Conservation (phyloP, 1,140 invertebrate species). For the Drosophila paulistorum region DNA sequence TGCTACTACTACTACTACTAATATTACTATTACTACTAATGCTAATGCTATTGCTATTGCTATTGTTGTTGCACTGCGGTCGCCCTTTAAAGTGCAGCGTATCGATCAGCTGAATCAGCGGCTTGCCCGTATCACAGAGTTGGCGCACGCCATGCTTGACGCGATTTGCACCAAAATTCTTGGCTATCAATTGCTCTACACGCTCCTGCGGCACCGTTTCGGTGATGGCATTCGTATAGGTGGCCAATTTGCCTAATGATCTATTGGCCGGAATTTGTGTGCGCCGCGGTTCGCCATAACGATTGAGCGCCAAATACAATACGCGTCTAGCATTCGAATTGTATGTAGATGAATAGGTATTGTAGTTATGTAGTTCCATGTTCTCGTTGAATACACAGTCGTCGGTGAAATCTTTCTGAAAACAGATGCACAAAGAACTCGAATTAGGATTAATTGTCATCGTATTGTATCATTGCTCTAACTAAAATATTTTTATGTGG, state of each 20-base stretch:
- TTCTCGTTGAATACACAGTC: conserved; percentile 94
- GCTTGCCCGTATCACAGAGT: conserved; percentile 83
- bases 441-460: conserved; percentile 69
- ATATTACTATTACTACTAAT: conserved; percentile 28
- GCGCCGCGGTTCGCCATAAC: conserved; percentile 87
- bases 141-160: conserved; percentile 82
- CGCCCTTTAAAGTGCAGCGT: conserved; percentile 66
- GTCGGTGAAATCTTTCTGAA: conserved; percentile 90
- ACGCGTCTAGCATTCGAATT: conserved; percentile 89
- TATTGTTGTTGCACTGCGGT: conserved; percentile 62
- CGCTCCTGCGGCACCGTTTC: conserved; percentile 86
- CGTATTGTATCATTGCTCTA: too few species aligned
- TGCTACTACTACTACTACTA: conserved; percentile 39
- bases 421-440: conserved; percentile 84
- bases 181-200: conserved; percentile 83
- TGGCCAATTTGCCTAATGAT: conserved; percentile 88
- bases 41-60: conserved; percentile 35
- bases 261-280: conserved; percentile 87
- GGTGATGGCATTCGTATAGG: conserved; percentile 88
- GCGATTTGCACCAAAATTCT: conserved; percentile 82
- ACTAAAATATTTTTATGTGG: neutral
- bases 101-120: conserved; percentile 76
- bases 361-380: conserved; percentile 92
- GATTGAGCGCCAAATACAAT: conserved; percentile 90
- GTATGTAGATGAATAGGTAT: conserved; percentile 91